Percentiles rank a stretch among this genome's conserved stretches.
Evolutionary conservation across 2,888 invertebrate genomes (phyloP).

Genomic region (Serripes groenlandicus): DNA sequence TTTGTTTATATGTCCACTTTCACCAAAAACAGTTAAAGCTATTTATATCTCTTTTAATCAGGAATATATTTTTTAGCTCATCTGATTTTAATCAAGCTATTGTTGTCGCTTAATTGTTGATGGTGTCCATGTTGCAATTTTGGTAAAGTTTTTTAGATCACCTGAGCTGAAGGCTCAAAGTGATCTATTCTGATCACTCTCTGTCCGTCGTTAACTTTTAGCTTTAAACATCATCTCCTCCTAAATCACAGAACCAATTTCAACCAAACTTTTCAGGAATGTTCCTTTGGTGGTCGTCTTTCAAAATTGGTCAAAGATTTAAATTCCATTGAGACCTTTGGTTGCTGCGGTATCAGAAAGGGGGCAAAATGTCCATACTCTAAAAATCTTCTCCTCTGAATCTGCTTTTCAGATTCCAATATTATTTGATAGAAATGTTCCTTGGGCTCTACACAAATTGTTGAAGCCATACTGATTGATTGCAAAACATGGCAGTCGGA

Average conservation of each 20-base stretch:
- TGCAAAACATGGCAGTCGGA: neutral
- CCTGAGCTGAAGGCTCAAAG: too few relatives aligned
- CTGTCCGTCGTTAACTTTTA: neutral
- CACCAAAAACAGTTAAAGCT: neutral
- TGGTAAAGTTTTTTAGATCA: too few relatives aligned
- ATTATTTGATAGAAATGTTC: too few relatives aligned
- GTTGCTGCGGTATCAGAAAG: too few relatives aligned
- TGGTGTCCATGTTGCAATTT: neutral
- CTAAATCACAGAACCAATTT: neutral
- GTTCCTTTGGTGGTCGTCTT: neutral
- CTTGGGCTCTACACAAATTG: neutral
- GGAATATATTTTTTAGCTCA: neutral
- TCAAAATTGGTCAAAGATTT: neutral
- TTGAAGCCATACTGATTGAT: neutral
- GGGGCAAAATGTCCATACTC: neutral
- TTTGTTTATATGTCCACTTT: neutral
- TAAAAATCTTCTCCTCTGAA: slow-evolving; percentile 1
- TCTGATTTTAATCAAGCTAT: neutral
- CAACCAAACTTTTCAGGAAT: neutral
- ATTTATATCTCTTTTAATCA: neutral
- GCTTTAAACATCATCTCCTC: neutral
- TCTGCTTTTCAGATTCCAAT: too few relatives aligned
- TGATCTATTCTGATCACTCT: neutral
- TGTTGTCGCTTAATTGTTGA: neutral
- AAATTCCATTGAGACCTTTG: neutral